Percentiles rank a stretch among this genome's conserved stretches.
These are phyloP conservation scores for Dicentrarchus labrax DNA, from an alignment of 2,113 vertebrate species.

Conservation along the genomic window DNA sequence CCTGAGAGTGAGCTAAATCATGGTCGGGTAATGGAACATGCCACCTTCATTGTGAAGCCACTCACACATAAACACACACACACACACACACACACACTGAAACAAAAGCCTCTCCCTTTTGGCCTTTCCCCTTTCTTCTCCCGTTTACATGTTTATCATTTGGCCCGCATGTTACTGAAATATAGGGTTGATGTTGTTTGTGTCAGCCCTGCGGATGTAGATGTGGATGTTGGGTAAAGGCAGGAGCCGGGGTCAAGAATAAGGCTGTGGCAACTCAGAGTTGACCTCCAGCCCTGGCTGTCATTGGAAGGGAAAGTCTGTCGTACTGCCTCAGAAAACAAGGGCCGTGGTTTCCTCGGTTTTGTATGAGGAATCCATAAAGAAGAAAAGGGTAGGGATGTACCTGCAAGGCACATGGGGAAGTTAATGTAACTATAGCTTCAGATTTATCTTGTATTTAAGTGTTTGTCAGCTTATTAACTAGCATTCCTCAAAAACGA, in stretches of 20 bases:
- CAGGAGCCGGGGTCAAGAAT: constrained; percentile 53
- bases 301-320: constrained; percentile 4
- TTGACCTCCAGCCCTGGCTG: constrained; percentile 41
- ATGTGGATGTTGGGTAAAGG: constrained; percentile 47
- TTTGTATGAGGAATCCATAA: not conserved
- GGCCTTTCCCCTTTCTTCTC: constrained; percentile 52
- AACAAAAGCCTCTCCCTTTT: constrained; percentile 60
- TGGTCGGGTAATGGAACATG: constrained; percentile 80
- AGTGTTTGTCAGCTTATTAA: not conserved
- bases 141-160: constrained; percentile 76
- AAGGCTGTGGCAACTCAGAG: constrained; percentile 39
- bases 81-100: constrained; percentile 36
- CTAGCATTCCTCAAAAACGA: not conserved
- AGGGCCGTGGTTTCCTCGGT: not conserved
- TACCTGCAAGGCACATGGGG: not conserved
- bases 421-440: not conserved
- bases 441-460: not conserved
- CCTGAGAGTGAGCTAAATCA: constrained; percentile 80
- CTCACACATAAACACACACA: constrained; percentile 36
- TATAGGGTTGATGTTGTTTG: constrained; percentile 60
- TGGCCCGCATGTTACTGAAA: constrained; percentile 61
- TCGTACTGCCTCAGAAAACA: constrained; percentile 17
- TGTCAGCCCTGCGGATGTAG: constrained; percentile 47
- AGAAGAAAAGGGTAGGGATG: not conserved
- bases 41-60: constrained; percentile 60